These are phyloP conservation scores for Phoxinus phoxinus DNA, from an alignment of 2,113 vertebrate species.

Conservation along the genomic window DNA sequence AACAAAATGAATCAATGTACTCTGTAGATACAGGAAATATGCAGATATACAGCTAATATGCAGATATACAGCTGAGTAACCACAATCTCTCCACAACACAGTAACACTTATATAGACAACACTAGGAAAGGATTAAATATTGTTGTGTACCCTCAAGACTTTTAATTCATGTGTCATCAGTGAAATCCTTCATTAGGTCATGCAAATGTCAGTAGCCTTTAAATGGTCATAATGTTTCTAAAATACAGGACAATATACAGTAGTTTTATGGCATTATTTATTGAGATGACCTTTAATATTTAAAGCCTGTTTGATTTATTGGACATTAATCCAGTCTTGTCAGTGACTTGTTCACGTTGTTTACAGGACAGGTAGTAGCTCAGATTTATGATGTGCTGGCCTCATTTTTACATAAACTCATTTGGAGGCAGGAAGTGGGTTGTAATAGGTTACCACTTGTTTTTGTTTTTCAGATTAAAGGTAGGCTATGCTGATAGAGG, in stretches of 20 bases:
- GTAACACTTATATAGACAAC: neutral
- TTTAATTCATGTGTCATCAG: neutral
- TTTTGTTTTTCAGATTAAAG: constrained; percentile 61
- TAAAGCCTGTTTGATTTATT: neutral
- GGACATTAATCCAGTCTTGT: neutral
- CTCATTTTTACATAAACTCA: constrained; percentile 66
- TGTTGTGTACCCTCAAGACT: neutral
- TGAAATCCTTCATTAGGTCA: neutral
- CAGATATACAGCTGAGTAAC: constrained; percentile 47
- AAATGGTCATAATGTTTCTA: neutral
- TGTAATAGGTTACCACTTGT: constrained; percentile 65
- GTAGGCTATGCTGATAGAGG: constrained; percentile 50
- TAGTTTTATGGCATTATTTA: neutral
- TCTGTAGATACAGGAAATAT: constrained; percentile 51
- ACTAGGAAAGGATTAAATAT: neutral
- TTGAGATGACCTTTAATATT: neutral
- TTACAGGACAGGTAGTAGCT: neutral
- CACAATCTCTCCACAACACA: constrained; percentile 41
- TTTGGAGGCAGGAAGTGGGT: constrained; percentile 72
- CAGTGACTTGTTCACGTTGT: neutral
- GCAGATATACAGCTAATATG: constrained; percentile 45
- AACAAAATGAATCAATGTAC: constrained; percentile 17
- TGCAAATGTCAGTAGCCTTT: neutral
- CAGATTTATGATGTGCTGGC: constrained; percentile 42
- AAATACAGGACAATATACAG: neutral